Conservation (phyloP, 2,888 invertebrate species). For the Papilio demoleus region DNA sequence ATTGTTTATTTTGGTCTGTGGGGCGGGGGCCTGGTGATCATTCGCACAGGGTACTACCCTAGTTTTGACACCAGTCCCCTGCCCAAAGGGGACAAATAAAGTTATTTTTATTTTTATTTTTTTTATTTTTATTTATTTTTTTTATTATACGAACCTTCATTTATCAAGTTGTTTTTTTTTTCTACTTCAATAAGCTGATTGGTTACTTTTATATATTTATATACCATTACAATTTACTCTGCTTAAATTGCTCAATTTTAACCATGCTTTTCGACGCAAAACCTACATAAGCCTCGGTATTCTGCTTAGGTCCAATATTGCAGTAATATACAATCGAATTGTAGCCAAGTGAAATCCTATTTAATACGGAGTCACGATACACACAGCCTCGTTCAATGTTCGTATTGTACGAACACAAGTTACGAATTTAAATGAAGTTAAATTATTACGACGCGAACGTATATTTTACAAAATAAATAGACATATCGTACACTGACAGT, state of each 20-base stretch:
- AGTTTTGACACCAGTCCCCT: too few species aligned
- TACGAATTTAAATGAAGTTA: neutral
- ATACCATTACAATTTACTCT: neutral
- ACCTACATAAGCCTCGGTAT: constrained; percentile 7
- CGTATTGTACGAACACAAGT: neutral
- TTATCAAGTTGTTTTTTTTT: constrained; percentile 13
- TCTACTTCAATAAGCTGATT: constrained; percentile 7
- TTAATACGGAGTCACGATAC: constrained; percentile 9
- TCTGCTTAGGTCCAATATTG: constrained; percentile 16
- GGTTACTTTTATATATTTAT: neutral
- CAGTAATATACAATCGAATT: constrained; percentile 22
- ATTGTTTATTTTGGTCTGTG: too few species aligned
- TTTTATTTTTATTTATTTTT: too few species aligned
- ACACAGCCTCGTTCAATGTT: neutral
- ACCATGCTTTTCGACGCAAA: neutral
- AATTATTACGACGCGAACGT: neutral
- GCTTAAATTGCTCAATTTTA: neutral
- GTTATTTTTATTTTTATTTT: too few species aligned
- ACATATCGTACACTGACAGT: neutral
- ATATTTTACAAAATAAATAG: neutral
- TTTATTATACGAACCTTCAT: constrained; percentile 15
- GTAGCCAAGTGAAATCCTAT: constrained; percentile 10
- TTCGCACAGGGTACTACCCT: too few species aligned
- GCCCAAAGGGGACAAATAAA: too few species aligned
- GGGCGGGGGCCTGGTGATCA: too few species aligned